Evolutionary conservation across 35 echinoderm and acorn worm species (phyloP).

Genomic region (Apostichopus japonicus): DNA sequence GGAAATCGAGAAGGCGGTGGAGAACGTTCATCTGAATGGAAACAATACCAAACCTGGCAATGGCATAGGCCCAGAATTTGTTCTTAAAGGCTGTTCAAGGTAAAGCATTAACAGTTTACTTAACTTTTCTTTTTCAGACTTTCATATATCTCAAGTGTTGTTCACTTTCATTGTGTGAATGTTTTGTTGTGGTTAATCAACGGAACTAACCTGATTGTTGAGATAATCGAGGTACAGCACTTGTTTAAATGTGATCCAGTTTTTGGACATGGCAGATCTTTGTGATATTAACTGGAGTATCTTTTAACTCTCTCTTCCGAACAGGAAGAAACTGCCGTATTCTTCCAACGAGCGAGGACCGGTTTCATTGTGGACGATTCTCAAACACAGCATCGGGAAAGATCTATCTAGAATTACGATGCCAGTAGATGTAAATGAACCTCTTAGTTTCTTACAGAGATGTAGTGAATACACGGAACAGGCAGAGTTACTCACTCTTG

Average conservation of each 20-base stretch:
- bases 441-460: slow-evolving; percentile 93
- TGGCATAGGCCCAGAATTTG: slow-evolving; percentile 36
- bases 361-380: slow-evolving; percentile 88
- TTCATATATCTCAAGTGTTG: too few species aligned
- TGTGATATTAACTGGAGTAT: too few species aligned
- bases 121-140: too few species aligned
- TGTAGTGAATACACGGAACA: slow-evolving; percentile 95
- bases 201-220: too few species aligned
- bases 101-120: neutral
- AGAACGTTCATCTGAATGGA: slow-evolving; percentile 29
- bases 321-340: slow-evolving; percentile 74
- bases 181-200: too few species aligned
- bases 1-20: slow-evolving; percentile 3
- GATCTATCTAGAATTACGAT: slow-evolving; percentile 97
- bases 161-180: too few species aligned
- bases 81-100: slow-evolving; percentile 41
- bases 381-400: slow-evolving; percentile 98
- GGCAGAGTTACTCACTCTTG: slow-evolving; percentile 79
- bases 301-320: slow-evolving; percentile 7
- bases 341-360: slow-evolving; percentile 82
- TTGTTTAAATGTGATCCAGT: too few species aligned
- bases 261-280: too few species aligned
- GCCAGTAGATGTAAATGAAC: slow-evolving; percentile 98
- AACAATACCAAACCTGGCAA: slow-evolving; percentile 16
- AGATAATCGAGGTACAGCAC: too few species aligned